phyloP scores from a whole-genome alignment of 2,113 vertebrate genomes.

The Suricata suricatta region DNA sequence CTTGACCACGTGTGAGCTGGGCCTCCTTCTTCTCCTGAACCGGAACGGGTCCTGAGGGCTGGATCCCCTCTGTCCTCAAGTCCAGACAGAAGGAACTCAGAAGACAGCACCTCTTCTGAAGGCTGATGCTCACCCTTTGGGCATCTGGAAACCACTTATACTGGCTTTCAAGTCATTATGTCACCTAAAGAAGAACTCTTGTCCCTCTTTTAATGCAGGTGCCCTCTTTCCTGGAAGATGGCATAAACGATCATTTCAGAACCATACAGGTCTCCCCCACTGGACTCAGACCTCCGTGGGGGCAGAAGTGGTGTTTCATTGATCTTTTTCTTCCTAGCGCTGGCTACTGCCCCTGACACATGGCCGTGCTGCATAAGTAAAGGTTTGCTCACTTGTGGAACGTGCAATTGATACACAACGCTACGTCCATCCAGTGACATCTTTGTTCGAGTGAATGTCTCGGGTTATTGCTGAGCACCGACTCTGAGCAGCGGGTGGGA shows the following conservation, averaged over 20 bases:
- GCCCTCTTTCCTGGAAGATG: neutral
- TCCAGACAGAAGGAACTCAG: constrained; percentile 8
- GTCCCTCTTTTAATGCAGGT: neutral
- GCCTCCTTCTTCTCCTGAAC: neutral
- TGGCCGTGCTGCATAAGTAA: neutral
- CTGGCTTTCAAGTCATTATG: neutral
- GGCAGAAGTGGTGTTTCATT: neutral
- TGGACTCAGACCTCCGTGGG: neutral
- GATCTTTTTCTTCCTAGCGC: neutral
- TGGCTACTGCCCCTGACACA: neutral
- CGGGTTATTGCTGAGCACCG: neutral
- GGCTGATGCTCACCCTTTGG: neutral
- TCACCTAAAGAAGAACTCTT: neutral
- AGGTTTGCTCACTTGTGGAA: neutral
- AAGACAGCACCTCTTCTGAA: neutral
- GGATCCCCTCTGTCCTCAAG: neutral
- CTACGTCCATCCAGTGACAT: neutral
- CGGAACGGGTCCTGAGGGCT: neutral
- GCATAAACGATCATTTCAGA: constrained; percentile 8
- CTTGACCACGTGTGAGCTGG: neutral
- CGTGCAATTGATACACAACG: neutral
- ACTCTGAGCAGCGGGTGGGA: neutral
- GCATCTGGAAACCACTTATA: neutral
- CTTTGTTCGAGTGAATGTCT: neutral
- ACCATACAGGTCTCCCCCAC: neutral